Evolutionary conservation across 2,888 invertebrate species (phyloP), one percentile per base, ranked within the genome.

Genomic region (Acanthosepion lycidas): DNA sequence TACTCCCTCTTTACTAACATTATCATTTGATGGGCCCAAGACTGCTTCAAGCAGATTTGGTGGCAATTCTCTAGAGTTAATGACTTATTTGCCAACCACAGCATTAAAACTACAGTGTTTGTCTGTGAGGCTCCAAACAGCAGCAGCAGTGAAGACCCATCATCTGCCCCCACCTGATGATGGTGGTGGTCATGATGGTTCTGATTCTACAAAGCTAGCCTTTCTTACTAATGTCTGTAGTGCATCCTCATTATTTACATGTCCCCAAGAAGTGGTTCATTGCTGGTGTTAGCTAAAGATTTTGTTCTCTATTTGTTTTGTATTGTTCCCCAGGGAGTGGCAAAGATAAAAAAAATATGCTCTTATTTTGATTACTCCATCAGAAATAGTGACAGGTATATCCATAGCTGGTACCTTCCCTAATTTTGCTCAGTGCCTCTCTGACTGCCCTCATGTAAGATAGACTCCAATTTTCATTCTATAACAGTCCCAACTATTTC

Each of bases 1-100:
- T 78, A 78, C n/a, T 78, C 78, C 78, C 78, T n/a, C 78, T 78
- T 78, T 78, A 78, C 78, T 78, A 78, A 78, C 78, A 78, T 78
- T 78, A 78, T 78, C 78, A 78, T 78, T 78, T 78, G 78, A 78
- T 78, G 78, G 78, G 78, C 78, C n/a, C 12, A 78, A 78, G n/a
- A 78, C 78, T 78, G 78, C 78, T 78, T n/a, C 78, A 78, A 78
- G 78, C 78, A 78, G 78, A 78, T 78, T 78, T 78, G 78, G 78
- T 78, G 78, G 78, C 78, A 78, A 78, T 78, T 78, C 78, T 78
- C n/a, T 78, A n/a, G 59, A 59, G 78, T 78, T 78, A 78, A 78
- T 78, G 78, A 78, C 78, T 78, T 78, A 78, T 78, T 78, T 78
- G 78, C 78, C 78, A 78, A 78, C 78, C 78, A 78, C 78, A 78